Evolutionary conservation across 2,797 vertebrate species (phyloP), one percentile per base, ranked within the genome.

Genomic region (Thamnophis elegans): DNA sequence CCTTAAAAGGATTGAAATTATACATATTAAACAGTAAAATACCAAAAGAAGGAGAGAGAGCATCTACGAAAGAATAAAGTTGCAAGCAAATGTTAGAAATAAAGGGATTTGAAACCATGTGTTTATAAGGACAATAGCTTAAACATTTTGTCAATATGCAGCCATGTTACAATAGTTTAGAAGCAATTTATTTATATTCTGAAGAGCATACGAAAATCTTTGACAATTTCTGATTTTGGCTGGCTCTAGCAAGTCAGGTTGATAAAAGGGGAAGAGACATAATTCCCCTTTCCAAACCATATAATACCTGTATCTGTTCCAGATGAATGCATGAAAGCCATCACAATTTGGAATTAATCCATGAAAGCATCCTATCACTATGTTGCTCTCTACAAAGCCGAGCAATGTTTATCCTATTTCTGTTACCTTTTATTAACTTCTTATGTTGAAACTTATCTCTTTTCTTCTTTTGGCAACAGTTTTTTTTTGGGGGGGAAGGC

Each of bases 261-360:
- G 47, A 92, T 18, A 55, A 82, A 85, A 89, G 8, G 55, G 16
- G 58, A 78, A 65, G 55, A 86, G 25, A 85, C n/a, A 88, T 47
- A 78, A 47, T 42, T 78, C 20, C 20, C 73, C 9, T 47, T 12
- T 82, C 73, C 73, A 47, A 25, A 82, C 36, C 20, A 11, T 82
- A 54, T 62, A 88, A 92, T 78, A 55, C 73, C 12, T 62, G 58
- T 62, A 92, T 89, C 88, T 55, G 58, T 65, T 92, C 59, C 73
- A 92, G 91, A 36, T 85, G 88, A 89, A 65, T 86, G 78, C 58
- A 92, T 25, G n/a, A 92, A 92, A 42, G 73, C 62, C 16, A 54
- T 51, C 25, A 28, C 73, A 86, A 55, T 89, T 92, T 55, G 58
- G 78, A 85, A 54, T 89, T 85, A 92, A 92, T 86, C 73, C 58